Evolutionary conservation across 2,888 invertebrate genomes (phyloP), one percentile per base, ranked within the genome.

Genomic region (Microchrysa polita): DNA sequence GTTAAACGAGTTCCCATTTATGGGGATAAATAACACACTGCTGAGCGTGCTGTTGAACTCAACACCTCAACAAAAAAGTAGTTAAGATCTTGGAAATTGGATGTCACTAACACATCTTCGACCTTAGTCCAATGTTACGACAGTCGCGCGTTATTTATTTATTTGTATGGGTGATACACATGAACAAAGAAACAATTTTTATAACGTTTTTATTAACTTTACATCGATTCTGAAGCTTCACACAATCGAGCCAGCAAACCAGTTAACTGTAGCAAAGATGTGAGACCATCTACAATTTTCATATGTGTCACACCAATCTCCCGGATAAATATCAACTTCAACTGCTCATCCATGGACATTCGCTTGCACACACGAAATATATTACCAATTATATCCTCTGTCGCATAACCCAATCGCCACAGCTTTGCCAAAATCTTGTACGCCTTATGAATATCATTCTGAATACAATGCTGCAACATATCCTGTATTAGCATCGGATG

Each of bases 331-430:
- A 92, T 90, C 77, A 98, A 87, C 82, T 95, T 95, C 74, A 94
- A 82, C 65, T 89, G 89, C 83, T 98, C 98, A 40, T 91, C 87
- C 79, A 95, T 90, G 55, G 91, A 89, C 81, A 96, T 88, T 77
- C 91, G 93, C 85, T 98, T 98, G 84, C 94, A 92, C 27, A 98
- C 97, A 78, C 96, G 91, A 86, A 98, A 98, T 75, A 98, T 90
- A 85, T 96, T 98, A 77, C 93, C 91, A 79, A 99, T 94, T 59
- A 99, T 94, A 87, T 99, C 99, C 84, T 99, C 97, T 0, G 97
- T 90, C 0, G 98, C 96, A 85, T 98, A 99, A 0, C 99, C 99
- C 77, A 97, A 87, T 80, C 91, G 91, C 93, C 96, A 96, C 73
- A 99, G 87, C 83, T 96, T 93, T 1, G 92, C 90, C 81, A 98